Evolutionary conservation across 2,888 invertebrate genomes (phyloP).

Genomic region (Fissipunctia ypsillon): DNA sequence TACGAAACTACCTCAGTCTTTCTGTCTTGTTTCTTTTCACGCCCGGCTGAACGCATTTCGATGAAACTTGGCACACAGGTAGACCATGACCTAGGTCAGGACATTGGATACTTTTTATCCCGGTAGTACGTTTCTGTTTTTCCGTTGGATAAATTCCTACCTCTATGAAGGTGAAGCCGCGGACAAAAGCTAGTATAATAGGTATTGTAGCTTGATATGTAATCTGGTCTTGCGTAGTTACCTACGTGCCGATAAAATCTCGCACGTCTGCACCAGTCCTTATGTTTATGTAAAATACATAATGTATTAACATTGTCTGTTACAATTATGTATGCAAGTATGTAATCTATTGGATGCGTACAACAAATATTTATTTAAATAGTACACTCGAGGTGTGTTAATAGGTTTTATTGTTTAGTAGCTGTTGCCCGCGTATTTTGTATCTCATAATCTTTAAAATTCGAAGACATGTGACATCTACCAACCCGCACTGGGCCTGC

Average conservation of each 20-base stretch:
- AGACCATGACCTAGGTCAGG: too few species aligned
- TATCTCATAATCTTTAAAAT: too few species aligned
- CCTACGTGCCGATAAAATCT: not conserved
- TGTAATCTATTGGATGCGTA: not conserved
- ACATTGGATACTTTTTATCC: not conserved
- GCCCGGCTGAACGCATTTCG: too few species aligned
- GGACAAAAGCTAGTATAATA: not conserved
- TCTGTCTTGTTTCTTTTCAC: not conserved
- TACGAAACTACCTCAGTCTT: not conserved
- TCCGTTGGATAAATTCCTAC: not conserved
- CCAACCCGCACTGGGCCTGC: too few species aligned
- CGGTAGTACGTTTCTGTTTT: too few species aligned
- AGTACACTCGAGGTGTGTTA: conserved; percentile 4
- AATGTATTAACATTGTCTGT: conserved; percentile 28
- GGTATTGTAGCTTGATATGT: not conserved
- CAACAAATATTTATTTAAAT: conserved; percentile 39
- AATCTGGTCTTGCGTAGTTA: not conserved
- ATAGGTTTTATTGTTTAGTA: not conserved
- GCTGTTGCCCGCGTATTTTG: too few species aligned
- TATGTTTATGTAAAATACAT: conserved; percentile 50
- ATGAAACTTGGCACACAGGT: too few species aligned
- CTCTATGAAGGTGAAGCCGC: not conserved
- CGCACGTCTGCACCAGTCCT: conserved; percentile 16
- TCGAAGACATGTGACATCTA: too few species aligned
- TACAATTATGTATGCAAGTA: conserved; percentile 6